phyloP scores from a whole-genome alignment of 2,888 invertebrate species.

The Chrysopilus asiliformis region DNA sequence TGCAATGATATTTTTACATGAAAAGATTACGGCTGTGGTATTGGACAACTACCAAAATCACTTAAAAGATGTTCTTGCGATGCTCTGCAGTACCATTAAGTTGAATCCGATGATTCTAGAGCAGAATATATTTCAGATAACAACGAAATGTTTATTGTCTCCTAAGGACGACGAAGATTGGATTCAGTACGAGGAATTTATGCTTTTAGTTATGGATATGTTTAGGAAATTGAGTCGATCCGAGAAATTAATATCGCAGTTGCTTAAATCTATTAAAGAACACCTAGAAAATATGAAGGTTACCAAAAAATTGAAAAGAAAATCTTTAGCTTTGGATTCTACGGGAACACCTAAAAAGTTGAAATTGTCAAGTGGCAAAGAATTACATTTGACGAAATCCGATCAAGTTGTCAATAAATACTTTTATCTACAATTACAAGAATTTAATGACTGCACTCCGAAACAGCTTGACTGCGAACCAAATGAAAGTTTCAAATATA shows the following conservation, averaged over 20 bases:
- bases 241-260: constrained; percentile 27
- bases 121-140: constrained; percentile 22
- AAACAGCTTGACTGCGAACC: not conserved
- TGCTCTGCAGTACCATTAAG: constrained; percentile 26
- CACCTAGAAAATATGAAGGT: constrained; percentile 19
- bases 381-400: not conserved
- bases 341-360: constrained; percentile 9
- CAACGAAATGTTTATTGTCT: constrained; percentile 23
- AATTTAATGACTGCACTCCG: constrained; percentile 10
- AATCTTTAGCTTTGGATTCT: constrained; percentile 8
- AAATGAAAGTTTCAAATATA: constrained; percentile 16
- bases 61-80: constrained; percentile 21
- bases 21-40: constrained; percentile 15
- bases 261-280: constrained; percentile 25
- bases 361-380: not conserved
- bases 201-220: constrained; percentile 28
- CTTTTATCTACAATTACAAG: constrained; percentile 18
- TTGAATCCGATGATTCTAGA: constrained; percentile 31
- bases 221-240: constrained; percentile 28
- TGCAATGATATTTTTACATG: constrained; percentile 16
- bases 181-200: constrained; percentile 24
- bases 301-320: constrained; percentile 15
- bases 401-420: too few relatives aligned
- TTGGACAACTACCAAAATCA: constrained; percentile 13
- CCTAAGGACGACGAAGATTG: constrained; percentile 20